phyloP scores from a whole-genome alignment of 2,888 invertebrate genomes.

The Toxonevra muliebris region DNA sequence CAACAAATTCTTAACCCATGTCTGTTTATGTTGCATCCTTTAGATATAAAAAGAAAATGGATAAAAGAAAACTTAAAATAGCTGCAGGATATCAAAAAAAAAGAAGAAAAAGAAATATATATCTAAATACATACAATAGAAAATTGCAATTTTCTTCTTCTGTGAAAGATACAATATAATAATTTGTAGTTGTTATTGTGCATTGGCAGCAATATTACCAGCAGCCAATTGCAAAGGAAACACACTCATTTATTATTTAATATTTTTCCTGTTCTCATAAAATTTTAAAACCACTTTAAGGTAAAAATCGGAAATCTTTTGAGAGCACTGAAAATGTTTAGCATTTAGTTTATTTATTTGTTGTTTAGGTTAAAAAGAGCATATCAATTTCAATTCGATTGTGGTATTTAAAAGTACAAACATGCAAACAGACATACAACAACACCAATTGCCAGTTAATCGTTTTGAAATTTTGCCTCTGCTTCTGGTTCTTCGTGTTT shows the following conservation, averaged over 20 bases:
- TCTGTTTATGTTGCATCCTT: background rate
- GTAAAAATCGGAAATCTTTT: too few relatives aligned
- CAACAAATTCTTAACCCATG: background rate
- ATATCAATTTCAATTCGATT: too few relatives aligned
- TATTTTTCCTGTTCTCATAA: too few relatives aligned
- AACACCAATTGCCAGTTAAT: too few relatives aligned
- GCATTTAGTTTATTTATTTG: too few relatives aligned
- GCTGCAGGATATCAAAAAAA: background rate
- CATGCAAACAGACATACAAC: too few relatives aligned
- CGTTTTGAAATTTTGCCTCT: too few relatives aligned
- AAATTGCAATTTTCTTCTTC: slow-evolving; percentile 27
- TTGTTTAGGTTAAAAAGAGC: too few relatives aligned
- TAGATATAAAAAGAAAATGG: background rate
- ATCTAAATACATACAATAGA: slow-evolving; percentile 6
- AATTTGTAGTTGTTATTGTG: slow-evolving; percentile 14
- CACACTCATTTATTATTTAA: background rate
- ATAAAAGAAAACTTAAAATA: slow-evolving; percentile 1
- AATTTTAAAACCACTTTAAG: too few relatives aligned
- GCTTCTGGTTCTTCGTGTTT: too few relatives aligned
- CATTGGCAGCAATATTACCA: background rate
- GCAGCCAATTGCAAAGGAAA: background rate
- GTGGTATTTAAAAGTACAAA: too few relatives aligned
- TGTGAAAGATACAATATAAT: slow-evolving; percentile 3
- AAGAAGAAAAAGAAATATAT: background rate
- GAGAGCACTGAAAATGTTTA: too few relatives aligned